Conservation (phyloP, 2,888 invertebrate genomes). For the Orthonevra nobilis region DNA sequence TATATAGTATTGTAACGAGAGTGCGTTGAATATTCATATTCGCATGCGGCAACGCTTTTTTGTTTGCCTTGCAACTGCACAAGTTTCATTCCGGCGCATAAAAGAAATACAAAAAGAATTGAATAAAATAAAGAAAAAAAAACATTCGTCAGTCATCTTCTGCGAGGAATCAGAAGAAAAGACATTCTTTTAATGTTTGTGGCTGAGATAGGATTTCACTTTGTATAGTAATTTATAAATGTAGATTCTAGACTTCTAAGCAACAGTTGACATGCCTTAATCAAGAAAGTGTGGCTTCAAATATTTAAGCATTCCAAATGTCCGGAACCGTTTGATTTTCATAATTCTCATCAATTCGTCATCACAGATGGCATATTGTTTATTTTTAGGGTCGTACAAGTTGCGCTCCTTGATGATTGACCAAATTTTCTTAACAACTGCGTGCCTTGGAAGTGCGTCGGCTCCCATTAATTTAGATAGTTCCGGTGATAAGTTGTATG, state of each 20-base stretch:
- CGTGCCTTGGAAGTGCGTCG: constrained; percentile 91
- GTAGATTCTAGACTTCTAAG: constrained; percentile 42
- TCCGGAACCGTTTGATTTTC: constrained; percentile 94
- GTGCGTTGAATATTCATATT: no score
- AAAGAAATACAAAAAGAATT: no score
- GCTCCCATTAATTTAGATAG: constrained; percentile 90
- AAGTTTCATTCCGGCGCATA: no score
- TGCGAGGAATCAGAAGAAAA: no score
- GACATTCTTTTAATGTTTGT: constrained; percentile 9
- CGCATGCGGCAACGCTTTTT: no score
- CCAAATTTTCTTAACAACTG: constrained; percentile 95
- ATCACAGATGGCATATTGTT: constrained; percentile 96
- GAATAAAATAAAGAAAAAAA: constrained; percentile 17
- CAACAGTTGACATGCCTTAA: constrained; percentile 65
- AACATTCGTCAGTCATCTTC: constrained; percentile 15
- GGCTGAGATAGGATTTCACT: constrained; percentile 22
- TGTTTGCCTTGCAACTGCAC: no score
- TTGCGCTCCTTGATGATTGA: constrained; percentile 93
- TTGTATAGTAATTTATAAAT: constrained; percentile 32
- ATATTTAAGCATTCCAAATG: constrained; percentile 98
- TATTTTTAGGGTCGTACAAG: constrained; percentile 95
- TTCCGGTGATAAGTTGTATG: constrained; percentile 91
- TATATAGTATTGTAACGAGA: no score
- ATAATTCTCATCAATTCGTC: constrained; percentile 93
- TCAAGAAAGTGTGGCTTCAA: constrained; percentile 91